Evolutionary conservation across 2,888 invertebrate genomes (phyloP), one percentile per base, ranked within the genome.

Genomic region (Clepsis dumicolana): DNA sequence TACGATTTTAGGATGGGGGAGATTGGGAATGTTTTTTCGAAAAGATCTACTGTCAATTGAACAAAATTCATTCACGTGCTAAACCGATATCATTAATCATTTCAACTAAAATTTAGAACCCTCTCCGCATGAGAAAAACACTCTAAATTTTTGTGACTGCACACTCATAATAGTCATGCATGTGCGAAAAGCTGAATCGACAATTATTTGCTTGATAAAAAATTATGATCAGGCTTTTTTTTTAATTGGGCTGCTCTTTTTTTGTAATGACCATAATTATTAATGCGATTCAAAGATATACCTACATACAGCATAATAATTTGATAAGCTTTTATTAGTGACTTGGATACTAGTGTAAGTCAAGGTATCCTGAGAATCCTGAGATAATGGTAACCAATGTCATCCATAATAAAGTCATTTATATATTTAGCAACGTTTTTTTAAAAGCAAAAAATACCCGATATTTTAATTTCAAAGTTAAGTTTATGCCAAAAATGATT

Each of bases 41-140:
- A 82, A 83, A 83, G 84, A 88, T 85, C 77, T 80, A 76, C 82
- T 86, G 84, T 88, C 90, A 87, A 89, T 88, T 87, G 86, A 85
- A 87, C 82, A 83, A 84, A 87, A 87, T 88, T 88, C 87, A 82
- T 81, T 85, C 82, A 82, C 78, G 81, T 82, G 84, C 81, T 84
- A 83, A 88, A 85, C 81, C 79, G 75, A 76, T 76, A 80, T 88
- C 93, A 92, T 91, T 90, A 90, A 93, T 93, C 92, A 93, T 92
- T 79, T 79, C 67, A 79, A 84, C 86, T 84, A 83, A 80, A 73
- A 75, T 80, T 81, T 78, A 77, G 77, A 80, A 70, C 60, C 68
- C 52, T 61, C 63, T 52, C 63, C 18, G 25, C 27, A 41, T 72
- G 65, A 67, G 71, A 65, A 64, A 32, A n/a, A 27, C 64, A 56